Evolutionary conservation across 2,113 vertebrate genomes (phyloP).

Genomic region (Myodes glareolus): DNA sequence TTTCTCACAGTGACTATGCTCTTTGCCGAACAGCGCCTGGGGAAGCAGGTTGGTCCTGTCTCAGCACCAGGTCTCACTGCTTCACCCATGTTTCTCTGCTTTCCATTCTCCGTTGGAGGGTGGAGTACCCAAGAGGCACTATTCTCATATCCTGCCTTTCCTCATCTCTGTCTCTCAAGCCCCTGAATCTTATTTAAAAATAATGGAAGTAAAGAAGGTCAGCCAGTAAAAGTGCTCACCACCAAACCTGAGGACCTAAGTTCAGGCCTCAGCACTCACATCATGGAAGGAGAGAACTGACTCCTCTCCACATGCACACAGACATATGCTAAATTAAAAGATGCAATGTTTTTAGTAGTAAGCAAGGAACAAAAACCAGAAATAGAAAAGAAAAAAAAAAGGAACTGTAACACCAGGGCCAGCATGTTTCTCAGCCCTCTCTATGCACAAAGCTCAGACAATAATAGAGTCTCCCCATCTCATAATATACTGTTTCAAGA

Average conservation of each 20-base stretch:
- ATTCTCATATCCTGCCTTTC: neutral
- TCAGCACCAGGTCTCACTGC: neutral
- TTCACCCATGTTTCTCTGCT: constrained; percentile 3
- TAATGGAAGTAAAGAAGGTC: neutral
- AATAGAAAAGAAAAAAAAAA: neutral
- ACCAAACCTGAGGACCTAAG: neutral
- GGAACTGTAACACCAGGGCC: neutral
- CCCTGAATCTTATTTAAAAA: neutral
- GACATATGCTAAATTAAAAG: neutral
- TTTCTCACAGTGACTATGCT: constrained; percentile 36
- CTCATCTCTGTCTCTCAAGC: neutral
- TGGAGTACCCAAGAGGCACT: constrained; percentile 41
- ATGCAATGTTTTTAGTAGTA: neutral
- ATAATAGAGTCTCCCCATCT: neutral
- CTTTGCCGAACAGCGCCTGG: constrained; percentile 8
- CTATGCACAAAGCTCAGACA: constrained; percentile 4
- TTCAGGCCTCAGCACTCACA: neutral
- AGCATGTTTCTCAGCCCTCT: constrained; percentile 12
- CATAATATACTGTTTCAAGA: constrained; percentile 35
- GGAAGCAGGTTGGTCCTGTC: constrained; percentile 59
- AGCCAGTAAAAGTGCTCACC: neutral
- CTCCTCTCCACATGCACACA: neutral
- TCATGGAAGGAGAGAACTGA: neutral
- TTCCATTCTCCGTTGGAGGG: constrained; percentile 14
- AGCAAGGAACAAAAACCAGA: neutral